Percentiles rank a stretch among this genome's conserved stretches.
phyloP scores from a whole-genome alignment of 2,797 vertebrate genomes.

The Crocodylus rhombifer region DNA sequence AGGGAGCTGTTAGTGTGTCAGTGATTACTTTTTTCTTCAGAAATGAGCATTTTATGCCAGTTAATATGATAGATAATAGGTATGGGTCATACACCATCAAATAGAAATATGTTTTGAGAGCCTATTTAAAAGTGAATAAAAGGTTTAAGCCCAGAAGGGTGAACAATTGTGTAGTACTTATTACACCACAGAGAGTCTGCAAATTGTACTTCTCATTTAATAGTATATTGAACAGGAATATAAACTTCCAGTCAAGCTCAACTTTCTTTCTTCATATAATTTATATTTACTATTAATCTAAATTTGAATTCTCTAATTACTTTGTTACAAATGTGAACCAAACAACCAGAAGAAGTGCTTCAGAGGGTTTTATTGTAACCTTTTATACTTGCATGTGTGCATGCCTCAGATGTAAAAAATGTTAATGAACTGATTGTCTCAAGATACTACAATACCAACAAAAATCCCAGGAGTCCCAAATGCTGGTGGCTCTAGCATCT shows the following conservation, averaged over 20 bases:
- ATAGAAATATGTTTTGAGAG: neutral
- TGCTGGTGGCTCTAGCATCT: neutral
- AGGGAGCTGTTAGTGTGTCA: constrained; percentile 26
- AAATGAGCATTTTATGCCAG: constrained; percentile 28
- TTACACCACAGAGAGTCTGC: constrained; percentile 6
- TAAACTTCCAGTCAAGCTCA: constrained; percentile 3
- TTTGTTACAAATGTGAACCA: neutral
- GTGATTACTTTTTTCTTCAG: constrained; percentile 55
- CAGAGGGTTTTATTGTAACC: neutral
- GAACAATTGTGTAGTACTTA: constrained; percentile 21
- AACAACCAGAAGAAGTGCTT: neutral
- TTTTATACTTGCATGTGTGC: neutral
- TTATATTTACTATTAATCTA: neutral
- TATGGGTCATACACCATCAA: neutral
- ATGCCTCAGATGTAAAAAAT: neutral
- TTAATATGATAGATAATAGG: constrained; percentile 42
- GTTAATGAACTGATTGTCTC: neutral
- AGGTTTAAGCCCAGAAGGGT: neutral
- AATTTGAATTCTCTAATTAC: neutral
- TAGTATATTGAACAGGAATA: neutral
- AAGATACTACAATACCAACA: neutral
- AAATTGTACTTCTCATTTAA: neutral
- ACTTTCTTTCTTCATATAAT: neutral
- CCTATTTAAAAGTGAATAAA: constrained; percentile 49
- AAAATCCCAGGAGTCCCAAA: neutral